Base-by-base conservation (phyloP, 2,113 vertebrate genomes). In the Xiphophorus hellerii region DNA sequence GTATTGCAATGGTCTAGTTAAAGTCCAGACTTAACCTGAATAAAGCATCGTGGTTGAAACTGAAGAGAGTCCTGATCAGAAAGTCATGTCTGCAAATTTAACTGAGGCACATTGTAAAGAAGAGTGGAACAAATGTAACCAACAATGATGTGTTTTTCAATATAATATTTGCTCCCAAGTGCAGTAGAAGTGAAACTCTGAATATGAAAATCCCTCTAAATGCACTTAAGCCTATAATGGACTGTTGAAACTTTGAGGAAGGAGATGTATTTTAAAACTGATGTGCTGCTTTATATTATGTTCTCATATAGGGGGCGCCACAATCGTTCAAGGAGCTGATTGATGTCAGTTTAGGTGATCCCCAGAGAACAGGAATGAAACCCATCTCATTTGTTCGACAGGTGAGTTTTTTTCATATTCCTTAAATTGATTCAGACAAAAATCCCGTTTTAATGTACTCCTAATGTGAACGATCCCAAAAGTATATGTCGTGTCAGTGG, bases 361-460 rank as follows among this genome's bases (percentile, higher is more conserved):
- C 78, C 1, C 92, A 93, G 10, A 58, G 4, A 27, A 62, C 73
- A 28, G 89, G 89, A 42, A 39, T 92, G 27, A 82, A 82, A 64
- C 87, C 91, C 2, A 22, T 90, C 61, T 85, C 89, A 31, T 92
- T 92, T 61, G 60, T 93, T 73, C 88, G 85, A 6, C 91, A 93
- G 90, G 93, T 93, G 0, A 8, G 71, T 85, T 76, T 66, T 29
- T 39, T 48, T 58, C 25, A 58, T 58, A 9, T 58, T 15, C 30
- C 10, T 44, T 29, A 39, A 30, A 39, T 22, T 66, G 7, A 67
- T 22, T 58, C 33, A 33, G 15, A 30, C 17, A 7, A 17, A 48
- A 48, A 48, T 20, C 35, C 10, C 10, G 12, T 37, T 20, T 20
- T 6, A 20, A 48, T 48, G 3, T n/a, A 3, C 51, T 58, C 25